Percentiles rank a stretch among this genome's conserved stretches.
These are phyloP conservation scores for Ispidina picta DNA, from an alignment of 2,797 vertebrate genomes.

Conservation along the genomic window DNA sequence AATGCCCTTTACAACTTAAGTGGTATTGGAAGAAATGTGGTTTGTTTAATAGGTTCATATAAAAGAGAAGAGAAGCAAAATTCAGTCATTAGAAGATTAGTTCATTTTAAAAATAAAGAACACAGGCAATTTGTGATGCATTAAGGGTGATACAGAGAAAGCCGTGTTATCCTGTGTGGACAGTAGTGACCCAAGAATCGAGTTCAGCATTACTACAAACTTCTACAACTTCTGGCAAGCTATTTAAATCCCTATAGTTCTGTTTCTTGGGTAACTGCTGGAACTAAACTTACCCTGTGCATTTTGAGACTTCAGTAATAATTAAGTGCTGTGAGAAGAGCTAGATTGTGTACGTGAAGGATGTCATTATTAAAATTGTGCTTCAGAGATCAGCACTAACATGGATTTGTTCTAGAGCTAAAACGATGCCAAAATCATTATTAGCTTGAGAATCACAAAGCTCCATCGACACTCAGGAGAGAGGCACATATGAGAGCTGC, in stretches of 20 bases:
- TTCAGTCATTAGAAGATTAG: background rate
- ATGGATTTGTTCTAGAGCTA: conserved; percentile 11
- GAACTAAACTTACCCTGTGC: conserved; percentile 36
- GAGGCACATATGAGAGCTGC: background rate
- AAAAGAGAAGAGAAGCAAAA: background rate
- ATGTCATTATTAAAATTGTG: conserved; percentile 53
- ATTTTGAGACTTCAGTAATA: conserved; percentile 51
- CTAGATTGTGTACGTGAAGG: conserved; percentile 47
- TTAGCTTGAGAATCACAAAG: conserved; percentile 20
- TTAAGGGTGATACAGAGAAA: background rate
- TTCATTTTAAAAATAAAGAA: background rate
- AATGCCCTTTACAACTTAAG: conserved; percentile 5
- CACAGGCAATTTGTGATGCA: background rate
- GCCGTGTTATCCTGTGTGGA: rapidly evolving
- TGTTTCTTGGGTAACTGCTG: conserved; percentile 30
- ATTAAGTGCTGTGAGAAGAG: conserved; percentile 43
- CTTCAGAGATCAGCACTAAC: conserved; percentile 48
- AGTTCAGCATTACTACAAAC: background rate
- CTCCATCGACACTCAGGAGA: background rate
- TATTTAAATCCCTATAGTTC: conserved; percentile 16
- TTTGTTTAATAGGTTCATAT: background rate
- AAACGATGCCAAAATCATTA: background rate
- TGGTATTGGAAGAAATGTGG: background rate
- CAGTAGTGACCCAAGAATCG: background rate
- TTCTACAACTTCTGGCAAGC: background rate